Base-by-base conservation (phyloP, 2,797 vertebrate genomes). In the Dendrocincla fuliginosa region DNA sequence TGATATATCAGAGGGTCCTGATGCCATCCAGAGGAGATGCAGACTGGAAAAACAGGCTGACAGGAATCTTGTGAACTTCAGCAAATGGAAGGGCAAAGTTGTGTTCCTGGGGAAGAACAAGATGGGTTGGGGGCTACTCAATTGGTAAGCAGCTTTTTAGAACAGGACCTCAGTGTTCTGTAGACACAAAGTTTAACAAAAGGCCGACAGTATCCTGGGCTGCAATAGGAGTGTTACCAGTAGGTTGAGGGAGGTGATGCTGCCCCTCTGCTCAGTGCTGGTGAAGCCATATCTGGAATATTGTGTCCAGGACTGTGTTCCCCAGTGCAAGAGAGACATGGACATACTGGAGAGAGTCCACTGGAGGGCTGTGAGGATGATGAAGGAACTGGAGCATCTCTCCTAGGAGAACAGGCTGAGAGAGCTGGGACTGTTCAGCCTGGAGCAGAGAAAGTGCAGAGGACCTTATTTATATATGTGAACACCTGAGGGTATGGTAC, bases 391-490 rank as follows among this genome's bases (percentile, higher is more conserved):
- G 35, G 37, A 52, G 9, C 24, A 13, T 32, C 28, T 44, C 14
- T 70, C 44, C 41, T 44, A 0, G 50, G 42, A 50, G n/a, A 33
- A 44, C 28, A 56, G 37, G 35, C 42, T 56, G 61, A 15, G 49
- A 56, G 56, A 83, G 50, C 16, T 44, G 24, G 9, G 28, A 22
- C 37, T 50, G 13, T 50, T 83, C 13, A 77, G 44, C 28, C 50
- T 77, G 30, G 37, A 44, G 42, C 22, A 22, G 27, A 64, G 71
- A 57, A 89, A 64, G n/a, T 20, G n/a, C 16, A 44, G 28, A 44
- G n/a, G 13, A 10, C 69, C 6, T 16, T 35, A 24, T 0, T 28
- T n/a, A 22, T 44, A 16, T n/a, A 2, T 44, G 5, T 70, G n/a
- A 64, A 22, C 56, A 30, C n/a, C 44, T 44, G 44, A 44, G 37